Base-by-base conservation (phyloP, 1,140 invertebrate species). In the Anadara kagoshimensis region DNA sequence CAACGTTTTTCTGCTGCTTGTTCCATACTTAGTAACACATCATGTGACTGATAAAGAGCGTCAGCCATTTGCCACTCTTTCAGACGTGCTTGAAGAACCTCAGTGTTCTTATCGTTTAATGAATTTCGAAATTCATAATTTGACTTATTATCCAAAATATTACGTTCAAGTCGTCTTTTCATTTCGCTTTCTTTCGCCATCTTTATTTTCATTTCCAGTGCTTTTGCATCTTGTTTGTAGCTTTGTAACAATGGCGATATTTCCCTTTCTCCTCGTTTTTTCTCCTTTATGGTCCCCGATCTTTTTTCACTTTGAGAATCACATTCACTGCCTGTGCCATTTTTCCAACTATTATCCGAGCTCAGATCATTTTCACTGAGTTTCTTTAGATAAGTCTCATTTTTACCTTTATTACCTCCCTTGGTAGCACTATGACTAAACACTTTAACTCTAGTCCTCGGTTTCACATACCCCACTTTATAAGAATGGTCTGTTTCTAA, bases 401-500 rank as follows among this genome's bases (percentile, higher is more conserved):
- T 69, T 41, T 69, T 49, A 7, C n/a, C 49, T 1, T 41, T 22
- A 54, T 65, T 65, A 20, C 68, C 54, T n/a, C 56, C 59, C 18
- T 47, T 45, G 22, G 29, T 36, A 7, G 29, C 29, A 36, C 29
- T 36, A 36, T 63, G 53, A 56, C 65, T 62, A 57, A 76, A 72
- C 18, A 76, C 59, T 4, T 61, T 29, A 16, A 47, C 58, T 61
- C 69, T 69, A 58, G 65, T 26, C 12, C 69, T 64, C 5, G 78
- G 78, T 69, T 73, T 77, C 3, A 75, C 62, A 62, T 62, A 77
- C 7, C 78, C 73, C 49, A 80, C 70, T 54, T 79, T 70, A 58
- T 80, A 85, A 5, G 78, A 67, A 73, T 86, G 85, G 11, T 86
- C 81, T n/a, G 68, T 36, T 12, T 83, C 77, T 12, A 86, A 68